Conservation (phyloP, 2,888 invertebrate species). For the Apodemia arnacis region DNA sequence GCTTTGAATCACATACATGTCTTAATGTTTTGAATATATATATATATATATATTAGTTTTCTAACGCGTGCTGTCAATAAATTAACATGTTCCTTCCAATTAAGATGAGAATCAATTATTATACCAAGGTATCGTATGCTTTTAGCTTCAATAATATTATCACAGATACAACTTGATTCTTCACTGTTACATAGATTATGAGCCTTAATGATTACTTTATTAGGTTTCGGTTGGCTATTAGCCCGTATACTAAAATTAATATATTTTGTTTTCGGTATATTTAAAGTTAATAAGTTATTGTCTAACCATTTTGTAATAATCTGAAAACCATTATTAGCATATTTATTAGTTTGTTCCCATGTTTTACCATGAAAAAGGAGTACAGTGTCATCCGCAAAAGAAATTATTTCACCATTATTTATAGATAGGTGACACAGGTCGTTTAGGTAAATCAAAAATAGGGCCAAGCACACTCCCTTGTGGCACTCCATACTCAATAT, state of each 20-base stretch:
- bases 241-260: not conserved
- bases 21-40: not conserved
- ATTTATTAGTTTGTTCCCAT: not conserved
- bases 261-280: not conserved
- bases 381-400: not conserved
- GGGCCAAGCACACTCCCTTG: not conserved
- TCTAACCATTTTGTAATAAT: not conserved
- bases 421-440: not conserved
- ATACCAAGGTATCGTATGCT: not conserved
- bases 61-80: not conserved
- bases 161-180: not conserved
- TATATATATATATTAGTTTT: not conserved
- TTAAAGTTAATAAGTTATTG: not conserved
- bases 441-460: not conserved
- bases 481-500: not conserved
- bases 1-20: not conserved
- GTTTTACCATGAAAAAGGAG: not conserved
- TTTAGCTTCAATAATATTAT: not conserved
- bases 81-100: not conserved
- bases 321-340: not conserved
- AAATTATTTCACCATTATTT: not conserved
- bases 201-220: not conserved
- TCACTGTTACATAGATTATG: not conserved
- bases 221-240: not conserved
- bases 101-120: not conserved